Evolutionary conservation across 2,113 vertebrate genomes (phyloP).

Genomic region (Pteruthius melanotis): DNA sequence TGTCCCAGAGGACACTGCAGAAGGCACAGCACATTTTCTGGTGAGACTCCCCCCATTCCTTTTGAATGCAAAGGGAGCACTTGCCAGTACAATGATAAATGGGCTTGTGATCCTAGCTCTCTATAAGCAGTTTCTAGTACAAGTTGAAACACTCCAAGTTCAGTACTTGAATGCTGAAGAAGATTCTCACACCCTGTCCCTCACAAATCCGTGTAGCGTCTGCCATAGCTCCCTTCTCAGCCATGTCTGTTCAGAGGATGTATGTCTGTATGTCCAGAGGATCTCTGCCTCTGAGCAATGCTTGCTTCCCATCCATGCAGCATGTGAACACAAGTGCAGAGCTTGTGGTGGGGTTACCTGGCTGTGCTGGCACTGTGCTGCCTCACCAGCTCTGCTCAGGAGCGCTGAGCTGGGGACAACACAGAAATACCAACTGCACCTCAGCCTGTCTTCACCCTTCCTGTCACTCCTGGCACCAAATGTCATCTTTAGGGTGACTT

Average conservation of each 20-base stretch:
- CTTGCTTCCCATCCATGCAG: rapidly evolving
- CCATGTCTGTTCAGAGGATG: rapidly evolving
- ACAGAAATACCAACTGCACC: not conserved
- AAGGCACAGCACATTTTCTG: constrained; percentile 8
- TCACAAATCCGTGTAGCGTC: rapidly evolving
- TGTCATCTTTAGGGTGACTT: not conserved
- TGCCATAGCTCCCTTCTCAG: not conserved
- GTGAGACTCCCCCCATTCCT: not conserved
- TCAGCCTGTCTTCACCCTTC: not conserved
- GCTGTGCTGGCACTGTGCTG: not conserved
- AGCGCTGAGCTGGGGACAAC: not conserved
- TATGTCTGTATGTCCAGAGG: not conserved
- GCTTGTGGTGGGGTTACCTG: not conserved
- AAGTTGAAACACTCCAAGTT: not conserved
- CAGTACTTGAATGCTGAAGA: not conserved
- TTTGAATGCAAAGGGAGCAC: not conserved
- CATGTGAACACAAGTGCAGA: not conserved
- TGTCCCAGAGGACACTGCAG: constrained; percentile 12
- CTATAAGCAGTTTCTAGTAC: not conserved
- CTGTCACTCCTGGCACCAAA: not conserved
- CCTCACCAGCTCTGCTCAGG: not conserved
- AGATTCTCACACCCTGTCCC: not conserved
- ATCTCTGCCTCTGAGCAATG: not conserved
- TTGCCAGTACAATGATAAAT: constrained; percentile 22
- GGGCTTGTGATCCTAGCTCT: not conserved